phyloP scores from a whole-genome alignment of 2,113 vertebrate genomes.

The Nothocercus nigrocapillus region DNA sequence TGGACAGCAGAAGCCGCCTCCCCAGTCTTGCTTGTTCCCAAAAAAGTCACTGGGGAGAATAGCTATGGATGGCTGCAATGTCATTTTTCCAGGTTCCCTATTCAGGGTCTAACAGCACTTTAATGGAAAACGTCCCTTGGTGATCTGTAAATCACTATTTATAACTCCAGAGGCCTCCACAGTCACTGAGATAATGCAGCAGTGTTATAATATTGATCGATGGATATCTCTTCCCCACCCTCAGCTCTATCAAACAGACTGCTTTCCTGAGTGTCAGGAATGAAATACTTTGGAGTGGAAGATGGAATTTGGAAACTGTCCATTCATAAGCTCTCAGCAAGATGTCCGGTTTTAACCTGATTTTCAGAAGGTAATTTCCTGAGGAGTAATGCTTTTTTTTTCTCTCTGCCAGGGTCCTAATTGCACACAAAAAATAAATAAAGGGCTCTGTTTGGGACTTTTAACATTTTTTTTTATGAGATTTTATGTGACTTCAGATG shows the following conservation, averaged over 20 bases:
- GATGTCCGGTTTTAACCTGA: not conserved
- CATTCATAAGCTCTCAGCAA: not conserved
- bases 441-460: not conserved
- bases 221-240: not conserved
- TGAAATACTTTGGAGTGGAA: not conserved
- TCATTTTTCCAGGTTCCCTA: not conserved
- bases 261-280: not conserved
- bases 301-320: not conserved
- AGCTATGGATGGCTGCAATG: too few species aligned
- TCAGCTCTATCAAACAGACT: not conserved
- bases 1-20: not conserved
- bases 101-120: not conserved
- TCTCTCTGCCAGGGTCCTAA: not conserved
- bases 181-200: not conserved
- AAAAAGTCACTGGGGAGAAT: not conserved
- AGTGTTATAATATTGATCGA: not conserved
- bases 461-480: constrained; percentile 20
- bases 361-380: constrained; percentile 16
- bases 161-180: not conserved
- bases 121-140: not conserved
- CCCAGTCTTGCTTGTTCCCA: too few species aligned
- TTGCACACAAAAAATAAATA: constrained; percentile 49
- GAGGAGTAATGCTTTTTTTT: not conserved
- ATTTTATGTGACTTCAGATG: not conserved
- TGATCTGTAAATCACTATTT: not conserved